Conservation (phyloP, 2,113 vertebrate species). For the Polypterus bichir region DNA sequence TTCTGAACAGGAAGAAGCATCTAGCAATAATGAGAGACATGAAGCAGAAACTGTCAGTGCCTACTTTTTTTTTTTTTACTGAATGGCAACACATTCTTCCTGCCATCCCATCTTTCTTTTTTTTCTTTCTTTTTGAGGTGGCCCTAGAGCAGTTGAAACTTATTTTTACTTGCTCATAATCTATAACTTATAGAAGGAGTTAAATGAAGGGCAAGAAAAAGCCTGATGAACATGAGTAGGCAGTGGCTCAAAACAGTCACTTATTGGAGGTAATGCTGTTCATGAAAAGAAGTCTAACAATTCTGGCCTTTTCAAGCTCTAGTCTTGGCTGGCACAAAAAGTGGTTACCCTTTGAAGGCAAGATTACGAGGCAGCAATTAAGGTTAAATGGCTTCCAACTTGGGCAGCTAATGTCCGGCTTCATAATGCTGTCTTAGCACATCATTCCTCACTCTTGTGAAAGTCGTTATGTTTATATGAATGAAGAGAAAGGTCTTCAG, state of each 20-base stretch:
- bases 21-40: slow-evolving; percentile 36
- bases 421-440: too few relatives aligned
- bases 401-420: background rate
- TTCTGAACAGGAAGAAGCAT: slow-evolving; percentile 37
- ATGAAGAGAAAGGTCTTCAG: too few relatives aligned
- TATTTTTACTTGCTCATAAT: slow-evolving; percentile 17
- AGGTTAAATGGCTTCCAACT: slow-evolving; percentile 6
- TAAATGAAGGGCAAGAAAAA: slow-evolving; percentile 29
- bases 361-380: slow-evolving; percentile 8
- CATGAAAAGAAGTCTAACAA: slow-evolving; percentile 26
- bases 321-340: slow-evolving; percentile 12
- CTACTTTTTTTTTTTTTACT: slow-evolving; percentile 26
- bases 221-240: slow-evolving; percentile 28
- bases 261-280: slow-evolving; percentile 25
- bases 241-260: slow-evolving; percentile 24
- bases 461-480: too few relatives aligned
- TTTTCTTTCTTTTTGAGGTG: slow-evolving; percentile 7
- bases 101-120: slow-evolving; percentile 21
- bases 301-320: slow-evolving; percentile 14
- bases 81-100: slow-evolving; percentile 22
- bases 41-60: slow-evolving; percentile 24
- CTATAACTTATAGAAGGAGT: slow-evolving; percentile 12
- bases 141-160: too few relatives aligned
- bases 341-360: slow-evolving; percentile 15
- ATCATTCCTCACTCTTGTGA: too few relatives aligned